These are phyloP conservation scores for Chrosomus eos DNA, from an alignment of 2,797 vertebrate genomes.

Conservation along the genomic window DNA sequence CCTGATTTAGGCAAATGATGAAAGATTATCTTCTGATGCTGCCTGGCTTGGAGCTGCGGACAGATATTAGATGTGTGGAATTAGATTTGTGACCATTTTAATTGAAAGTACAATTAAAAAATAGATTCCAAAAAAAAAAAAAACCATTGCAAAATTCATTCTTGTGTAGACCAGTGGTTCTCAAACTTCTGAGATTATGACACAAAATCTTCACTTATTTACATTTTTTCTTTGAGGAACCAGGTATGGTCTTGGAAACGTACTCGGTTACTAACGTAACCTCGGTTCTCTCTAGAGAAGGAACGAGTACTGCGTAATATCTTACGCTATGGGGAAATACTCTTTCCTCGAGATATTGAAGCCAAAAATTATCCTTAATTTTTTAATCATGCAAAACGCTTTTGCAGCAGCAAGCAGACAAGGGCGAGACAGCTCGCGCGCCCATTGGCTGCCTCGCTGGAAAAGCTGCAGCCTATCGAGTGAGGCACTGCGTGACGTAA, in stretches of 20 bases:
- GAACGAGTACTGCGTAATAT: too few species aligned
- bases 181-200: neutral
- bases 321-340: too few species aligned
- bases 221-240: neutral
- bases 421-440: too few species aligned
- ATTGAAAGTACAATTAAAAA: neutral
- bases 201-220: neutral
- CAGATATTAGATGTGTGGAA: conserved; percentile 52
- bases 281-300: too few species aligned
- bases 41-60: conserved; percentile 72
- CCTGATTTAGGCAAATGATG: conserved; percentile 19
- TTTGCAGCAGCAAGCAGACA: too few species aligned
- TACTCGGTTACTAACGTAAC: too few species aligned
- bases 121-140: neutral
- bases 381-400: too few species aligned
- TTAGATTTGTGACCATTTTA: conserved; percentile 1
- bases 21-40: conserved; percentile 68
- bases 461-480: too few species aligned
- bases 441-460: too few species aligned
- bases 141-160: neutral
- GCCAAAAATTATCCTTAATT: too few species aligned
- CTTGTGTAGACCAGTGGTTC: neutral
- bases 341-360: too few species aligned
- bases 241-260: neutral
- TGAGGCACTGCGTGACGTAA: too few species aligned